phyloP scores from a whole-genome alignment of 2,888 invertebrate genomes.

The Diloba caeruleocephala region DNA sequence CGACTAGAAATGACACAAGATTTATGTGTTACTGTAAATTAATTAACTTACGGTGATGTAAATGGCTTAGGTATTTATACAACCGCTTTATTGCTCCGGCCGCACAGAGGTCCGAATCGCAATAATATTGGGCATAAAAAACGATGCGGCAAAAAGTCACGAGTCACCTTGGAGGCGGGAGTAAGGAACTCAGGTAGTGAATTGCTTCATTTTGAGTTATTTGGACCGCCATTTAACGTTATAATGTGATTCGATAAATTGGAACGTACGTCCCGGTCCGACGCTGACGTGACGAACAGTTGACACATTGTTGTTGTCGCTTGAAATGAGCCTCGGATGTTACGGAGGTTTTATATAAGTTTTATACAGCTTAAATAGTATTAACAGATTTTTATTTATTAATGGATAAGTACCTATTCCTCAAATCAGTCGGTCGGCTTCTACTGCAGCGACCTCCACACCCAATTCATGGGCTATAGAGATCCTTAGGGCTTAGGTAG shows the following conservation, averaged over 20 bases:
- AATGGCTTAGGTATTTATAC: conserved; percentile 51
- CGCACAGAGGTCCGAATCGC: conserved; percentile 82
- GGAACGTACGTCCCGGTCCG: conserved; percentile 59
- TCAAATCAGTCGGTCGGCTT: too few species aligned
- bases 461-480: too few species aligned
- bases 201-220: conserved; percentile 84
- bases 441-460: too few species aligned
- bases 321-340: conserved; percentile 26
- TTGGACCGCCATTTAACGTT: conserved; percentile 58
- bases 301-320: conserved; percentile 38
- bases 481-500: too few species aligned
- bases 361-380: too few species aligned
- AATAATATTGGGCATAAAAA: conserved; percentile 78
- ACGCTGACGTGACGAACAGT: conserved; percentile 47
- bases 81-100: conserved; percentile 58
- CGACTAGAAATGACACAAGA: conserved; percentile 43
- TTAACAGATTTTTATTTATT: too few species aligned
- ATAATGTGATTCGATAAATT: conserved; percentile 69
- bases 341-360: conserved; percentile 21
- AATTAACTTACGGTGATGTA: conserved; percentile 56
- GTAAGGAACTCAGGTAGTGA: conserved; percentile 86
- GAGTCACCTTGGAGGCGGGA: conserved; percentile 84
- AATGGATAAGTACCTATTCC: too few species aligned
- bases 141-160: conserved; percentile 77
- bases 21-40: conserved; percentile 50